These are phyloP conservation scores for Allophyes oxyacanthae DNA, from an alignment of 2,888 invertebrate species.

Conservation along the genomic window DNA sequence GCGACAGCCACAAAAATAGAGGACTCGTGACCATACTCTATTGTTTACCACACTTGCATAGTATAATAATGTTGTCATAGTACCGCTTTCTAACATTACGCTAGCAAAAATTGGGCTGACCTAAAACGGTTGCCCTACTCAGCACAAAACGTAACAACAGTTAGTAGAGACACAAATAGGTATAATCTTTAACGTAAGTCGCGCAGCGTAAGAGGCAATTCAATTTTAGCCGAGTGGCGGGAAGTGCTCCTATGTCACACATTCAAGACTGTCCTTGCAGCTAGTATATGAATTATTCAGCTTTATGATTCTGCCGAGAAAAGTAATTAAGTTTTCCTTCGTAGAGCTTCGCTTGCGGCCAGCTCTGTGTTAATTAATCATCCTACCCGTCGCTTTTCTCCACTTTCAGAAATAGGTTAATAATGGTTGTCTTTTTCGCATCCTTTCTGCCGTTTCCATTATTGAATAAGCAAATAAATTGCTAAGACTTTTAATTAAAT, in stretches of 20 bases:
- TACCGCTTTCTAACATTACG: too few relatives aligned
- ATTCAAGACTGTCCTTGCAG: constrained; percentile 68
- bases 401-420: constrained; percentile 80
- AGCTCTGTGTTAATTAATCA: constrained; percentile 82
- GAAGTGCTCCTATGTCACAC: constrained; percentile 62
- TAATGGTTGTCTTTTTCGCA: constrained; percentile 79
- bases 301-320: constrained; percentile 81
- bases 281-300: constrained; percentile 79
- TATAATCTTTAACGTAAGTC: constrained; percentile 55
- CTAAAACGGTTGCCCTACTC: constrained; percentile 8
- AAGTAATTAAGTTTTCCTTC: constrained; percentile 85
- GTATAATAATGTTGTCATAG: too few relatives aligned
- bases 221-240: constrained; percentile 65
- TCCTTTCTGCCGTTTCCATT: constrained; percentile 74
- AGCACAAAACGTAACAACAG: constrained; percentile 24
- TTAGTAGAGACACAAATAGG: constrained; percentile 28
- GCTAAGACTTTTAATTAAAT: constrained; percentile 66
- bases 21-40: too few relatives aligned
- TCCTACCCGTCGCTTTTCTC: constrained; percentile 76
- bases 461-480: constrained; percentile 78
- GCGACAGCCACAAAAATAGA: too few relatives aligned
- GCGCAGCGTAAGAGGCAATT: constrained; percentile 64
- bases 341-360: constrained; percentile 75
- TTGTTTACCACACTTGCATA: too few relatives aligned
- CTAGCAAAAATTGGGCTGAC: constrained; percentile 7